Percentiles rank a stretch among this genome's conserved stretches.
Conservation (phyloP, 1,140 invertebrate species). For the Ceratosolen fusciceps region DNA sequence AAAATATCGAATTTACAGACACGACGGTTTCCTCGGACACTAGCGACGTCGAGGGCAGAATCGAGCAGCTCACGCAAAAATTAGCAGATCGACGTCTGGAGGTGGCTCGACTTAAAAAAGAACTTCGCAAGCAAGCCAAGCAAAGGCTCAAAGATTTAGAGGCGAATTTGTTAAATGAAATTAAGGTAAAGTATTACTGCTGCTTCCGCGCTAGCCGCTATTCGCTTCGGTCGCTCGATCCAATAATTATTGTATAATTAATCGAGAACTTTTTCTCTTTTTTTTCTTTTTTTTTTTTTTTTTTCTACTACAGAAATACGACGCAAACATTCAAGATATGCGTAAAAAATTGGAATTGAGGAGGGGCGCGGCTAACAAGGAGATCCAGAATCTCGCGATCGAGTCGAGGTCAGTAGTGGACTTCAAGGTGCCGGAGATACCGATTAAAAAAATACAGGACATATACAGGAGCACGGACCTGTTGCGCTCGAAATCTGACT, state of each 20-base stretch:
- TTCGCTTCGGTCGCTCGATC: too few relatives aligned
- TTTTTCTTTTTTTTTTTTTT: neutral
- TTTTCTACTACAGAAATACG: constrained; percentile 64
- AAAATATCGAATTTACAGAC: constrained; percentile 56
- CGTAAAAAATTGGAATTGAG: constrained; percentile 66
- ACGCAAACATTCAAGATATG: constrained; percentile 69
- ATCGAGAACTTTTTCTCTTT: neutral
- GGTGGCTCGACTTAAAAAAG: constrained; percentile 66
- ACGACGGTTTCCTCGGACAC: constrained; percentile 68
- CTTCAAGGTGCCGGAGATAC: constrained; percentile 69
- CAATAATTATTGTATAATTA: neutral
- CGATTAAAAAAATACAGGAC: constrained; percentile 66
- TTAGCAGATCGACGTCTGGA: constrained; percentile 65
- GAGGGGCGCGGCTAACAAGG: constrained; percentile 58
- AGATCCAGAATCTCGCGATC: constrained; percentile 65
- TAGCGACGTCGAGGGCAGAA: constrained; percentile 68
- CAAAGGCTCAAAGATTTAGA: constrained; percentile 66
- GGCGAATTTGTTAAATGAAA: constrained; percentile 67
- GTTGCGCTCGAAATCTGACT: constrained; percentile 65
- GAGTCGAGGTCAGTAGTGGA: constrained; percentile 65
- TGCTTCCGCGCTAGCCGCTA: too few relatives aligned
- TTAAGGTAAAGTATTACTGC: constrained; percentile 60
- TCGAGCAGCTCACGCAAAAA: constrained; percentile 66
- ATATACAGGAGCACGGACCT: constrained; percentile 66
- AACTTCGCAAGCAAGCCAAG: constrained; percentile 65